These are phyloP conservation scores for Brachyopa scutellaris DNA, from an alignment of 2,888 invertebrate genomes.

Conservation along the genomic window DNA sequence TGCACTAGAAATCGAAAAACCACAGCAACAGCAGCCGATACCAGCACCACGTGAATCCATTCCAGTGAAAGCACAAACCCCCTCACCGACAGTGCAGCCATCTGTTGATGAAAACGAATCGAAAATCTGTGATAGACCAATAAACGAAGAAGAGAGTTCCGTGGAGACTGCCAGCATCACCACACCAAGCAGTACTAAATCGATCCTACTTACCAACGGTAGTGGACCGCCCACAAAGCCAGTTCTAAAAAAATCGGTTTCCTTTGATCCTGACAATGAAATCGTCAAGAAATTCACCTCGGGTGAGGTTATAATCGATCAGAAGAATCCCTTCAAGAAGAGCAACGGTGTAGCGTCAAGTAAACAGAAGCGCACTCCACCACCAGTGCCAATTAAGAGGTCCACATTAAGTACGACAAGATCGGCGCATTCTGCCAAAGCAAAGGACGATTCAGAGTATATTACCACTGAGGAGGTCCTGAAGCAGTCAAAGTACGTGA, in stretches of 20 bases:
- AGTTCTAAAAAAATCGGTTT: conserved; percentile 78
- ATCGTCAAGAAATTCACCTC: conserved; percentile 79
- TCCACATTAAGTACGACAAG: conserved; percentile 77
- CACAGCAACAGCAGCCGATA: conserved; percentile 22
- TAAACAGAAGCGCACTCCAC: conserved; percentile 76
- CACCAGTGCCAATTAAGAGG: conserved; percentile 78
- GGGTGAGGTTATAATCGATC: conserved; percentile 81
- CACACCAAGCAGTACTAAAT: conserved; percentile 30
- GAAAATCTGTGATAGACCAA: conserved; percentile 61
- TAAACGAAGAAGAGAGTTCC: conserved; percentile 1
- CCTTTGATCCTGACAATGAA: conserved; percentile 80
- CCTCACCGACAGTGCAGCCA: neutral
- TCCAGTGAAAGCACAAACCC: conserved; percentile 25
- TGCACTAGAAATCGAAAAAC: conserved; percentile 51
- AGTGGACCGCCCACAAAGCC: conserved; percentile 39
- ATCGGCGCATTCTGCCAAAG: conserved; percentile 75
- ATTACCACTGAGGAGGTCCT: conserved; percentile 81
- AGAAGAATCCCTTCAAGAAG: conserved; percentile 80
- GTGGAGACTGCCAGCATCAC: neutral
- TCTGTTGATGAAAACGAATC: conserved; percentile 21
- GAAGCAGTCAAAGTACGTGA: conserved; percentile 81
- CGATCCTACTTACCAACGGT: conserved; percentile 47
- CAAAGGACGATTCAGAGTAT: conserved; percentile 76
- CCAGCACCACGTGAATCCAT: conserved; percentile 60
- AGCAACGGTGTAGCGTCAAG: conserved; percentile 67